Base-by-base conservation (phyloP, 2,888 invertebrate genomes). In the Polydrusus cervinus region DNA sequence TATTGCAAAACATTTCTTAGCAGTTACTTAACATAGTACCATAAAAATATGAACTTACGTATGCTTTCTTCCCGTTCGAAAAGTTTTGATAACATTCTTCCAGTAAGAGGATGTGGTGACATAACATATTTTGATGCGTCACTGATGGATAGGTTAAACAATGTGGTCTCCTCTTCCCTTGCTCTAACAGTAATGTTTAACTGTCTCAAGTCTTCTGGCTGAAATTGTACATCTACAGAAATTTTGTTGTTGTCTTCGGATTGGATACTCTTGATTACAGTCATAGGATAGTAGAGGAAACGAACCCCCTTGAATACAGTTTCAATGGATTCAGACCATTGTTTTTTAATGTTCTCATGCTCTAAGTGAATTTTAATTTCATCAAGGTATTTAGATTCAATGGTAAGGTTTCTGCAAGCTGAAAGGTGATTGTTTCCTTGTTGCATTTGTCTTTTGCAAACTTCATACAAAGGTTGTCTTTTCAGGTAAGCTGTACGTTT, bases 331-430 rank as follows among this genome's bases (percentile, higher is more conserved):
- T 90, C 89, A 78, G 86, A 87, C 55, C 87, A 79, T n/a, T 83
- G 79, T 1, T 86, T 81, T 65, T 88, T 88, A 7, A 91, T 78
- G 66, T 91, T 89, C 60, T 90, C 87, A 84, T 89, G 89, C 7
- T 89, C 85, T 1, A 91, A 81, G 9, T 88, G 84, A 1, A 90
- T 81, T 57, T 88, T 86, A 14, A 90, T 82, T 68, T 87, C 85
- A 80, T 93, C 90, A 64, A 91, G 86, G 43, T 89, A 85, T 78
- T 90, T 89, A 3, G 91, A 90, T 71, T 71, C 73, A 18, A 88
- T 82, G 8, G 90, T 90, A 81, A 90, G 88, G 76, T 90, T 88
- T 71, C 90, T 89, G 83, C 93, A 93, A 71, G 89, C 89, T 3
- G 87, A 85, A 70, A 90, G 88, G 82, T 90, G 89, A 74, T 89